A percentile compares a stretch with the other conserved stretches of the same genome.
phyloP scores from a whole-genome alignment of 2,113 vertebrate species.

The Cricetomys ansorgei region DNA sequence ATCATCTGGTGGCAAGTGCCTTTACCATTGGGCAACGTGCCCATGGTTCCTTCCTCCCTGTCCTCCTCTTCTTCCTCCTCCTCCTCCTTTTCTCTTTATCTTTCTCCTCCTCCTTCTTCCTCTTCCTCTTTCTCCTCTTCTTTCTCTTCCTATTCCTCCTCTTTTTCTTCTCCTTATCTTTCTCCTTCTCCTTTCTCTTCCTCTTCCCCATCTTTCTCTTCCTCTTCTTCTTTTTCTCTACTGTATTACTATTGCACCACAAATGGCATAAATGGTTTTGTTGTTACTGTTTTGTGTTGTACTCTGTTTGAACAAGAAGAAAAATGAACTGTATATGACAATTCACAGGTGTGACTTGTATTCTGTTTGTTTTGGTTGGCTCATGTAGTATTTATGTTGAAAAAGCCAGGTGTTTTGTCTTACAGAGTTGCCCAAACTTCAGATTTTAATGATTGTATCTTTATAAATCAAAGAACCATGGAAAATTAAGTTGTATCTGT shows the following conservation, averaged over 20 bases:
- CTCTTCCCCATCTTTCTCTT: too few species aligned
- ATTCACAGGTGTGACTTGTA: background rate
- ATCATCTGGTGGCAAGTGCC: background rate
- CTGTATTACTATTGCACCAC: background rate
- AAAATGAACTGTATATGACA: background rate
- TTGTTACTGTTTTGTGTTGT: background rate
- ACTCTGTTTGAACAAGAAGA: background rate
- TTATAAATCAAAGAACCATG: background rate
- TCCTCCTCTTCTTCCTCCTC: background rate
- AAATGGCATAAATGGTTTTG: background rate
- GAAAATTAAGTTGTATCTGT: background rate
- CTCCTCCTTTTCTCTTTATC: background rate
- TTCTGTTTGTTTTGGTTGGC: background rate
- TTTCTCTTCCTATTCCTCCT: too few species aligned
- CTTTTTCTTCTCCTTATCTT: too few species aligned
- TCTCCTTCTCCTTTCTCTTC: too few species aligned
- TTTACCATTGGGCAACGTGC: background rate
- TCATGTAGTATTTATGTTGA: background rate
- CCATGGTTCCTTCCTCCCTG: background rate
- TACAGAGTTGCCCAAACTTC: background rate
- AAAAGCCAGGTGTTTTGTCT: background rate
- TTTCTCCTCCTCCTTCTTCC: too few species aligned
- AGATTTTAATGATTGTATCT: background rate
- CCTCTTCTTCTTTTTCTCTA: too few species aligned
- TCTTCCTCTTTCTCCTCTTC: too few species aligned